Percentiles rank a stretch among this genome's conserved stretches.
These are phyloP conservation scores for Trichomalopsis sarcophagae DNA, from an alignment of 1,140 invertebrate genomes.

Conservation along the genomic window DNA sequence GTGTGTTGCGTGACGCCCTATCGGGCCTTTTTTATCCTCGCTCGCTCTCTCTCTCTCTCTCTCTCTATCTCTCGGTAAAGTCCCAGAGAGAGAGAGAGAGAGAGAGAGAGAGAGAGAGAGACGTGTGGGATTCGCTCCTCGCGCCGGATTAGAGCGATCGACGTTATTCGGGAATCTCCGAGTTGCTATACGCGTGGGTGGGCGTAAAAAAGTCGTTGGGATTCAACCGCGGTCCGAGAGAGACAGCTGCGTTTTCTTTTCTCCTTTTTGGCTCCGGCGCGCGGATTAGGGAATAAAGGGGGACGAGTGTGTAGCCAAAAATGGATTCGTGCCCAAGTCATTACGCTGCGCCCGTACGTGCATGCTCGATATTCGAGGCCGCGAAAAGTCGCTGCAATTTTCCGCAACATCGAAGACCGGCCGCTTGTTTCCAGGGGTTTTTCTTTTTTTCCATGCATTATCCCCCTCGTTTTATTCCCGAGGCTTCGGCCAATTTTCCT, in stretches of 20 bases:
- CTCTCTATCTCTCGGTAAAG: not conserved
- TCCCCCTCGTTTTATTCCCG: not conserved
- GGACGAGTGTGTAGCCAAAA: not conserved
- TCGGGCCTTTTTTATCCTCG: not conserved
- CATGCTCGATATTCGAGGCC: slow-evolving; percentile 26
- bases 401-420: slow-evolving; percentile 52
- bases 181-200: too few species aligned
- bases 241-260: not conserved
- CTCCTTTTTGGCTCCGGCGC: not conserved
- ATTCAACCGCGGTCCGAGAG: not conserved
- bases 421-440: slow-evolving; percentile 20
- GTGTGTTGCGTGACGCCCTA: not conserved
- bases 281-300: slow-evolving; percentile 1
- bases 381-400: slow-evolving; percentile 47
- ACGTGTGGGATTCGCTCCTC: not conserved
- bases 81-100: not conserved
- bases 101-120: not conserved
- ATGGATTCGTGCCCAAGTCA: slow-evolving; percentile 22
- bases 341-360: slow-evolving; percentile 7
- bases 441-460: not conserved
- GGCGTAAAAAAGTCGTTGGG: too few species aligned
- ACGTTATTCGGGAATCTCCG: too few species aligned
- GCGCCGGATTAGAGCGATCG: too few species aligned
- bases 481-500: slow-evolving; percentile 30
- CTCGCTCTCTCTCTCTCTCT: not conserved